These are phyloP conservation scores for Microchirus variegatus DNA, from an alignment of 2,797 vertebrate genomes.

Conservation along the genomic window DNA sequence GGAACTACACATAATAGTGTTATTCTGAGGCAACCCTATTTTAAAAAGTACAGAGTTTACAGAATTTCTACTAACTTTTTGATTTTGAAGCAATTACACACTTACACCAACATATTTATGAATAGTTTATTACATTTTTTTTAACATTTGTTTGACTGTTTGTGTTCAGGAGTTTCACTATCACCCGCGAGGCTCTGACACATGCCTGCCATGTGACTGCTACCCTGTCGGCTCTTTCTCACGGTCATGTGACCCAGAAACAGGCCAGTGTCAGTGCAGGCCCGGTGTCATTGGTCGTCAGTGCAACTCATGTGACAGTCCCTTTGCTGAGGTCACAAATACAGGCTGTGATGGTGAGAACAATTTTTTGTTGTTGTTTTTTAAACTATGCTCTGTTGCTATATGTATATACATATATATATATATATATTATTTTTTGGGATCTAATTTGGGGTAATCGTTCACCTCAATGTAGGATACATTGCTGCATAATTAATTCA, in stretches of 20 bases:
- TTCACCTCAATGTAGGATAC: too few species aligned
- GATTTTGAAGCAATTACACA: too few species aligned
- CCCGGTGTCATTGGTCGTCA: slow-evolving; percentile 95
- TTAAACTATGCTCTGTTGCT: neutral
- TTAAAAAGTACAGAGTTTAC: too few species aligned
- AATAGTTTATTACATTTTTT: neutral
- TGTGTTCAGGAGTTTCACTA: slow-evolving; percentile 93
- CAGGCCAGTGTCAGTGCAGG: slow-evolving; percentile 92
- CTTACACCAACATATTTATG: too few species aligned
- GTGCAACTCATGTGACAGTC: slow-evolving; percentile 95
- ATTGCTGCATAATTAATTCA: too few species aligned
- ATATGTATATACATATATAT: too few species aligned
- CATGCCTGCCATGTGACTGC: slow-evolving; percentile 95
- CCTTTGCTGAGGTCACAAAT: slow-evolving; percentile 96
- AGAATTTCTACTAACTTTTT: too few species aligned
- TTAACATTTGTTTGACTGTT: slow-evolving; percentile 9
- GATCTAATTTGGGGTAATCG: too few species aligned
- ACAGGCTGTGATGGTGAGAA: slow-evolving; percentile 91
- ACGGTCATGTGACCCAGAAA: slow-evolving; percentile 90
- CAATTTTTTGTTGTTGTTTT: neutral
- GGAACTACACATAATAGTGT: too few species aligned
- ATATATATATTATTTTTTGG: neutral
- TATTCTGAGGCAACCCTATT: too few species aligned
- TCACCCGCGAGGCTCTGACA: slow-evolving; percentile 84
- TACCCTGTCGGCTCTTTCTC: slow-evolving; percentile 96